Evolutionary conservation across 2,888 invertebrate species (phyloP), one percentile per base, ranked within the genome.

Genomic region (Germaria angustata): DNA sequence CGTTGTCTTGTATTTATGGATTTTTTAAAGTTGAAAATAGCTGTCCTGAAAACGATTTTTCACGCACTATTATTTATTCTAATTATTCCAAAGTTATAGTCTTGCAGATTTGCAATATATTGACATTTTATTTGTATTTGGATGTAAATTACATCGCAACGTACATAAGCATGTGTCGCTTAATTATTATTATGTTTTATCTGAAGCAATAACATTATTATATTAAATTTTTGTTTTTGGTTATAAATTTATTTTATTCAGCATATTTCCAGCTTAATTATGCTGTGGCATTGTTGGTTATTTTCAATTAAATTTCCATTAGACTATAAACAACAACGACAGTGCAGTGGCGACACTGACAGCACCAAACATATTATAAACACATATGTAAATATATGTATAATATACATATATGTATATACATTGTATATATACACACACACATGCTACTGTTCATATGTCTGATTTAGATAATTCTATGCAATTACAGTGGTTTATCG

Each of bases 251-350:
- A 55, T 78, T 76, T 68, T 57, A 81, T 75, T 81, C 78, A 73
- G 81, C 81, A 79, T 78, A 80, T 69, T 73, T 53, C 20, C 72
- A 79, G 79, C 63, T 80, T 84, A 79, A 84, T 81, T 84, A 80
- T 71, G 69, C 72, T 84, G 84, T 80, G 82, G 81, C 59, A 73
- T 77, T 78, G 75, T 78, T 80, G 78, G 82, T 80, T 82, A 79
- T 80, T 82, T 82, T 80, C 84, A 84, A 84, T 84, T 84, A 82
- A 80, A 80, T 73, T 81, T 80, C 76, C 77, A 81, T 81, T 77
- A 84, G 73, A 63, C 73, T 36, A 77, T 76, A 81, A 72, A 81
- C 66, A 77, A 59, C 53, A 63, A 63, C 76, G 53, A 76, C 51
- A 51, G 61, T 22, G 69, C 46, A 68, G 41, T 65, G 53, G 39